Percentiles rank a stretch among this genome's conserved stretches.
phyloP scores from a whole-genome alignment of 2,888 invertebrate species.

The Anarsia innoxiella region DNA sequence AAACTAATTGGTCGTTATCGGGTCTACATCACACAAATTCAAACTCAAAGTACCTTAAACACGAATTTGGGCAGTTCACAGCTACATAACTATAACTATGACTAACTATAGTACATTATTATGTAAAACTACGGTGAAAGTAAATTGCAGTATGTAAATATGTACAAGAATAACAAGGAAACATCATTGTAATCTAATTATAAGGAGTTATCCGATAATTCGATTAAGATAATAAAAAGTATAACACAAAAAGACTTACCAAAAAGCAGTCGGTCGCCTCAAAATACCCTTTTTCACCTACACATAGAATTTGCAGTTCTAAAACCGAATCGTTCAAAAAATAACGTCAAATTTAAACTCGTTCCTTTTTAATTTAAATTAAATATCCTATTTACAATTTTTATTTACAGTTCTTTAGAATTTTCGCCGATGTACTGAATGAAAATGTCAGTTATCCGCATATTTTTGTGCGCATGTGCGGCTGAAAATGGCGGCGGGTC shows the following conservation, averaged over 20 bases:
- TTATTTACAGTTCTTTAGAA: constrained; percentile 51
- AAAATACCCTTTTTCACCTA: constrained; percentile 12
- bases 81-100: background rate
- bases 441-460: constrained; percentile 64
- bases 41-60: constrained; percentile 1
- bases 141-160: background rate
- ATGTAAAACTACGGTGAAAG: background rate
- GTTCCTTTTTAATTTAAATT: constrained; percentile 22
- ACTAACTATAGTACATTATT: constrained; percentile 4
- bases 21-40: background rate
- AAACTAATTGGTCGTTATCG: background rate
- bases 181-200: constrained; percentile 29
- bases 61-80: background rate
- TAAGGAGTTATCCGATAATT: constrained; percentile 21
- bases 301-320: no score
- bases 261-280: background rate
- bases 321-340: constrained; percentile 22
- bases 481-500: constrained; percentile 44
- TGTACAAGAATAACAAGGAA: background rate
- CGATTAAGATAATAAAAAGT: constrained; percentile 28
- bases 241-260: constrained; percentile 20
- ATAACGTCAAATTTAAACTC: constrained; percentile 15
- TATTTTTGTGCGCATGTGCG: constrained; percentile 52
- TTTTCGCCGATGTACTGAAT: constrained; percentile 41
- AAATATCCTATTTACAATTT: constrained; percentile 41